Conservation (phyloP, 2,797 vertebrate genomes). For the Pygocentrus nattereri region DNA sequence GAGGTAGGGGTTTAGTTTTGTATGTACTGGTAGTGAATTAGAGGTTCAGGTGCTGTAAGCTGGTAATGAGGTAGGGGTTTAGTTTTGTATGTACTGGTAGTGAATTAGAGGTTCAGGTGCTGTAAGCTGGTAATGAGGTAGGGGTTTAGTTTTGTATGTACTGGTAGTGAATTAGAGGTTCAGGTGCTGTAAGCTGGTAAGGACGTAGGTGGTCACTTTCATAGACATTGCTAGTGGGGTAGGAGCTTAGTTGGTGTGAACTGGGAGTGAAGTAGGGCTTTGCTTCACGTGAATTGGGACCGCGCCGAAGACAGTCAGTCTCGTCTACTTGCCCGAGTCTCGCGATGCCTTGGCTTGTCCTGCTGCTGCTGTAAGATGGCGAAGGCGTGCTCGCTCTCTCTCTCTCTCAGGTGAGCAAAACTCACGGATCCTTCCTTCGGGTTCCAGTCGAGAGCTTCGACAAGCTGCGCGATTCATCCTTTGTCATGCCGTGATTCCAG, state of each 20-base stretch:
- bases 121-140: neutral
- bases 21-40: neutral
- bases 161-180: neutral
- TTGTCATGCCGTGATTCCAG: neutral
- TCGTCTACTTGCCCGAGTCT: conserved; percentile 25
- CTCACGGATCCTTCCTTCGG: neutral
- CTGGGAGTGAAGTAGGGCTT: neutral
- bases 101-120: too few species aligned
- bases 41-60: neutral
- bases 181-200: neutral
- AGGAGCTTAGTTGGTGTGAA: neutral
- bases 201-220: neutral
- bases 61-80: neutral
- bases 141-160: neutral
- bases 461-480: too few species aligned
- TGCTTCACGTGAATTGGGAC: neutral
- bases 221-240: too few species aligned
- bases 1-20: too few species aligned
- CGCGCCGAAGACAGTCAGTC: conserved; percentile 7
- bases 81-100: neutral
- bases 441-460: too few species aligned
- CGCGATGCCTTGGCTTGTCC: conserved; percentile 47
- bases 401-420: conserved; percentile 54
- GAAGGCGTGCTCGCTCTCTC: conserved; percentile 51
- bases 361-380: conserved; percentile 58